Evolutionary conservation across 2,888 invertebrate species (phyloP), one percentile per base, ranked within the genome.

Genomic region (Venusia cambrica): DNA sequence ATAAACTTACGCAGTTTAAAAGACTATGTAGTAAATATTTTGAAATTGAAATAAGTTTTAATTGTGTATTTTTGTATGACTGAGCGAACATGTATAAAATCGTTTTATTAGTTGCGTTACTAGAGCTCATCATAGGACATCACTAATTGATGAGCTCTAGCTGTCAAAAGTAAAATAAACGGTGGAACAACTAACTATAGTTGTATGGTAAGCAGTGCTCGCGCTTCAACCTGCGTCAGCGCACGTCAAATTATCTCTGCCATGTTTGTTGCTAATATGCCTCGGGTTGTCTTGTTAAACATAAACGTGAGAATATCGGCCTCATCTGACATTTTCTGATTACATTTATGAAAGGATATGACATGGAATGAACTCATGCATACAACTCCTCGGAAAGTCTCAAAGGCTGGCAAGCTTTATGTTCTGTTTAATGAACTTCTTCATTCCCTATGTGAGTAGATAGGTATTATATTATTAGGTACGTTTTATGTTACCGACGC

Each of bases 181-280:
- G n/a, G n/a, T n/a, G n/a, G n/a, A n/a, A 19, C 10, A 14, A 16
- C 21, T 6, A 10, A n/a, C 5, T 29, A 19, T 5, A 15, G 29
- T 16, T 17, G 16, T 17, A 9, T 26, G 31, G 28, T 35, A 31
- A 34, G 29, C 30, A 29, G 22, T 24, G 8, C 13, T 12, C 24
- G 9, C 27, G 54, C 38, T 44, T 50, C 45, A 38, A 35, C 41
- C 34, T 42, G 34, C 55, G 51, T 51, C 52, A 45, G 53, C 55
- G 51, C 56, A 55, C 45, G 65, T 74, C 73, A 66, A 69, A 67
- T 69, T 70, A 71, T 59, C 57, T 51, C 45, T 46, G 57, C 57
- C n/a, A n/a, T n/a, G n/a, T n/a, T 55, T 55, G 62, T 52, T 55
- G 54, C 45, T 41, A 45, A 53, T 46, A 20, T 26, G 43, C 38